phyloP scores from a whole-genome alignment of 2,888 invertebrate species.

The Spilarctia lutea region DNA sequence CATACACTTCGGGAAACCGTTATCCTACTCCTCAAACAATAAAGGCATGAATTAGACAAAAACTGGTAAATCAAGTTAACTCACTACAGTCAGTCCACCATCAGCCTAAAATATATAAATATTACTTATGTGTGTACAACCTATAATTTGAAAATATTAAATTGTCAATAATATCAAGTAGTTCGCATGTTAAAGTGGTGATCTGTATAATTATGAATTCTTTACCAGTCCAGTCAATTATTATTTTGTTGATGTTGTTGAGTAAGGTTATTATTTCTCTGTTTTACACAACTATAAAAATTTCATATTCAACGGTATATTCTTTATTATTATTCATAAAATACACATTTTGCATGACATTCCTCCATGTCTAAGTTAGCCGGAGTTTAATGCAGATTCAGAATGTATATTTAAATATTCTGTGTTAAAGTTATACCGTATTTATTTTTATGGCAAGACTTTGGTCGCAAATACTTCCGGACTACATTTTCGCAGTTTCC shows the following conservation, averaged over 20 bases:
- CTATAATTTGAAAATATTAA: constrained; percentile 17
- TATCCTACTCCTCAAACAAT: background rate
- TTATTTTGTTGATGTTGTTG: background rate
- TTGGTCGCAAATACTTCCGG: no score
- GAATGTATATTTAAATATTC: no score
- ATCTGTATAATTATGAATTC: constrained; percentile 24
- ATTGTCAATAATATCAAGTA: constrained; percentile 33
- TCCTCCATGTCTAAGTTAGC: background rate
- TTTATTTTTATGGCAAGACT: no score
- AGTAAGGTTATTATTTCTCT: background rate
- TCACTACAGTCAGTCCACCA: background rate
- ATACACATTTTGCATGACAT: no score
- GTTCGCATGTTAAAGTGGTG: constrained; percentile 21
- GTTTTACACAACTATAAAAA: no score
- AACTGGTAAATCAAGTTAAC: background rate
- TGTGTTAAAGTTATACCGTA: no score
- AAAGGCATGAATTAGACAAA: background rate
- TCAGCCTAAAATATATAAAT: background rate
- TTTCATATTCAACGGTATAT: background rate
- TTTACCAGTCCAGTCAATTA: constrained; percentile 21
- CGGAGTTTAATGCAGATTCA: background rate
- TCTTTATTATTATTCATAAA: background rate
- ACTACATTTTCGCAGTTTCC: no score
- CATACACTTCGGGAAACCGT: background rate
- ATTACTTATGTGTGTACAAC: constrained; percentile 8